Percentiles rank a stretch among this genome's conserved stretches.
Evolutionary conservation across 2,888 invertebrate genomes (phyloP).

Genomic region (Epirrhoe tristata): DNA sequence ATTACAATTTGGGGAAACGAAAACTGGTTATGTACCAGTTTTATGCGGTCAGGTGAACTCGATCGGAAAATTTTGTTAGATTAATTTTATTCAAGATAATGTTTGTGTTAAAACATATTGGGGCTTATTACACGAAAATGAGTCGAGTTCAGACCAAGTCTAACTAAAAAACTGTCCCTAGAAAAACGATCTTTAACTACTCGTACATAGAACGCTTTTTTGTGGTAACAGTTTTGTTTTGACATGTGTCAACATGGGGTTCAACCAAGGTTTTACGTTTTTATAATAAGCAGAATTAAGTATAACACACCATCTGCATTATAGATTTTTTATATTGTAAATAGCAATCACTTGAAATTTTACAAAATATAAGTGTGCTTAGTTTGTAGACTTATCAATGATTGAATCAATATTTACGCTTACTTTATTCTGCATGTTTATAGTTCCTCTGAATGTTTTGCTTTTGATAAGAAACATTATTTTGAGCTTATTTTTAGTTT

Average conservation of each 20-base stretch:
- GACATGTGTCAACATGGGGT: too few relatives aligned
- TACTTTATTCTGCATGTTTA: conserved; percentile 30
- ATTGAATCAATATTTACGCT: conserved; percentile 6
- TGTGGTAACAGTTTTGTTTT: too few relatives aligned
- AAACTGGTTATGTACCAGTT: conserved; percentile 13
- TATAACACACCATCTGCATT: not conserved
- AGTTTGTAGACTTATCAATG: not conserved
- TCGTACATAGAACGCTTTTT: too few relatives aligned
- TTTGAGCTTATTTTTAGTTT: conserved; percentile 5
- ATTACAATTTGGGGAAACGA: conserved; percentile 12
- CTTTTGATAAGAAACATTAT: conserved; percentile 27
- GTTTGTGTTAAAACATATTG: too few relatives aligned
- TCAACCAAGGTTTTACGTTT: too few relatives aligned
- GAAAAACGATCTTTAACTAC: too few relatives aligned
- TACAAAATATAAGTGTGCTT: not conserved
- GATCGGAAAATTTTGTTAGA: not conserved
- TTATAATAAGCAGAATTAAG: too few relatives aligned
- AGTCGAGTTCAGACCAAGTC: too few relatives aligned
- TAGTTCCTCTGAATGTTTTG: conserved; percentile 17
- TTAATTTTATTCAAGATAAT: not conserved
- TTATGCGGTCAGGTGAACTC: conserved; percentile 1
- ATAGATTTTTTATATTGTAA: not conserved
- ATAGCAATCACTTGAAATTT: not conserved
- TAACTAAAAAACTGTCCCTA: too few relatives aligned
- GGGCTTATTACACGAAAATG: too few relatives aligned